Percentiles rank a stretch among this genome's conserved stretches.
These are phyloP conservation scores for Drosophila pallidifrons DNA, from an alignment of 1,140 invertebrate genomes.

Conservation along the genomic window DNA sequence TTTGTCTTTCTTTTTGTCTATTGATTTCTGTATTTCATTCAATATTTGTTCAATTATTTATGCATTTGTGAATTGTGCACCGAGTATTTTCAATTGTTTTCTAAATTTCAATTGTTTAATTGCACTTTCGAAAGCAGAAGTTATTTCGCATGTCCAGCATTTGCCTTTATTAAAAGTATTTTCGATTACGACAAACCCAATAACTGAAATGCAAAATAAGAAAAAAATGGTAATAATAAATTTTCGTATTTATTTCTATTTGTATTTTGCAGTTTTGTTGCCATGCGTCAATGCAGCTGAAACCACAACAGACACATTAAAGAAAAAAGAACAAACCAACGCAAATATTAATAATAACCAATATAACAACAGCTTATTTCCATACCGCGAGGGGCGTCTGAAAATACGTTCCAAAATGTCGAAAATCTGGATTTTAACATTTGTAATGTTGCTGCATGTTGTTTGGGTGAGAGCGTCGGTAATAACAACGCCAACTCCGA, in stretches of 20 bases:
- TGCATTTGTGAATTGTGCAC: conserved; percentile 22
- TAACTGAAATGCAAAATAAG: conserved; percentile 4
- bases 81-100: neutral
- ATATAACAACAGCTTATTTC: conserved; percentile 30
- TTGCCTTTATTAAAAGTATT: neutral
- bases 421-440: conserved; percentile 79
- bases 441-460: conserved; percentile 61
- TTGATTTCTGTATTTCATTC: conserved; percentile 27
- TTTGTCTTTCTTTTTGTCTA: conserved; percentile 7
- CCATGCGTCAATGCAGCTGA: conserved; percentile 43
- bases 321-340: conserved; percentile 12
- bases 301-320: conserved; percentile 3
- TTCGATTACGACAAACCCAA: neutral
- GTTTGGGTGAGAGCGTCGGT: conserved; percentile 29
- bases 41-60: conserved; percentile 47
- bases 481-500: conserved; percentile 34
- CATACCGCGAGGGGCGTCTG: neutral
- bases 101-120: neutral
- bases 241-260: conserved; percentile 5
- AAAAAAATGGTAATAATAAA: conserved; percentile 18
- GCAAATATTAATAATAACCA: conserved; percentile 23
- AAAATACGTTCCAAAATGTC: conserved; percentile 36
- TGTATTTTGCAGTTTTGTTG: conserved; percentile 34
- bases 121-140: neutral
- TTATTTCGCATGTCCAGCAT: neutral